These are phyloP conservation scores for Luffia ferchaultella DNA, from an alignment of 2,888 invertebrate species.

Conservation along the genomic window DNA sequence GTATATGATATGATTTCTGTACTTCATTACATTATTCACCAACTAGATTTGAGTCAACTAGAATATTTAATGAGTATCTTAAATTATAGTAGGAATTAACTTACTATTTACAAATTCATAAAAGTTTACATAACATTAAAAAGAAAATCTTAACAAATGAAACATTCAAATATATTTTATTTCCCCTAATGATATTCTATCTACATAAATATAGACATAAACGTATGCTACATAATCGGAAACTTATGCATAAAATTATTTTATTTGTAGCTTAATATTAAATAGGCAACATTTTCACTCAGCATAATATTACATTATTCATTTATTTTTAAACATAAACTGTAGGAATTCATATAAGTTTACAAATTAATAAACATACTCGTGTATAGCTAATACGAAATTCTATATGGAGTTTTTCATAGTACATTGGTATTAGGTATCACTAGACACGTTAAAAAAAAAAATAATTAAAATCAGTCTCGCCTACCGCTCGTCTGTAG, in stretches of 20 bases:
- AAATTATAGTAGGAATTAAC: slow-evolving; percentile 46
- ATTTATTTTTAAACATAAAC: background rate
- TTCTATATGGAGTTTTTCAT: slow-evolving; percentile 26
- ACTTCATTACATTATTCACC: slow-evolving; percentile 58
- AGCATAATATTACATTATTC: background rate
- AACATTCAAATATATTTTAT: slow-evolving; percentile 40
- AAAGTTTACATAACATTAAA: slow-evolving; percentile 43
- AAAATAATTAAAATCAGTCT: slow-evolving; percentile 61
- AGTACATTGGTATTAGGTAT: slow-evolving; percentile 45
- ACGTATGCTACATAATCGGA: slow-evolving; percentile 45
- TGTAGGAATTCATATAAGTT: background rate
- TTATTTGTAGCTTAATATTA: slow-evolving; percentile 15
- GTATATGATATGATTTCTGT: slow-evolving; percentile 66
- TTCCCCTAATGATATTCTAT: slow-evolving; percentile 28
- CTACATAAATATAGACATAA: slow-evolving; percentile 51
- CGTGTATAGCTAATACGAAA: background rate
- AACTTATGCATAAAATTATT: slow-evolving; percentile 24
- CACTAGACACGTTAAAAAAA: slow-evolving; percentile 38
- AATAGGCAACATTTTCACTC: slow-evolving; percentile 5
- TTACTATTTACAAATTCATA: slow-evolving; percentile 1
- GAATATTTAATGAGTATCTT: slow-evolving; percentile 60
- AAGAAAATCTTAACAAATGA: slow-evolving; percentile 43
- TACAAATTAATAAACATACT: background rate
- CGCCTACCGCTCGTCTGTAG: slow-evolving; percentile 14
- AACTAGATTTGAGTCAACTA: slow-evolving; percentile 63